Conservation (phyloP, 1,140 invertebrate species). For the Rhyacophila brunnea region DNA sequence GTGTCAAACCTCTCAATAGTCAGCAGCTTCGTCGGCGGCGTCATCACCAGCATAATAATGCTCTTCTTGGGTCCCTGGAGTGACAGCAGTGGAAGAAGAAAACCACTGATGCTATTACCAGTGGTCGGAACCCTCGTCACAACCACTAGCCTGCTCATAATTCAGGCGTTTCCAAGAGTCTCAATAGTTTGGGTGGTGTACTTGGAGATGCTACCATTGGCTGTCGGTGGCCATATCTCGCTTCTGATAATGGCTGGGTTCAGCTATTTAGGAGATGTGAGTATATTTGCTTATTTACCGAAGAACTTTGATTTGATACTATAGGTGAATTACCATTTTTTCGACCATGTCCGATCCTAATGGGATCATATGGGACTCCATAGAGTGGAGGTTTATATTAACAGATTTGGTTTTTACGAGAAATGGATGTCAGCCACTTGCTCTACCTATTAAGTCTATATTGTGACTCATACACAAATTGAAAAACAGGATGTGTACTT, state of each 20-base stretch:
- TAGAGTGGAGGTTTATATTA: too few species aligned
- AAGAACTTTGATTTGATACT: too few species aligned
- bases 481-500: too few species aligned
- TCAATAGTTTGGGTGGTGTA: constrained; percentile 45
- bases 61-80: constrained; percentile 52
- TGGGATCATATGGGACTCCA: too few species aligned
- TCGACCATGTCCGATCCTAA: too few species aligned
- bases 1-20: constrained; percentile 46
- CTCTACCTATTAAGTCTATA: too few species aligned
- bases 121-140: constrained; percentile 47
- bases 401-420: too few species aligned
- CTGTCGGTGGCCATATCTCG: constrained; percentile 49
- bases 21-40: constrained; percentile 45
- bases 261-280: constrained; percentile 30
- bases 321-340: too few species aligned
- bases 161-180: constrained; percentile 46
- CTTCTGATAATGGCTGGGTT: constrained; percentile 24
- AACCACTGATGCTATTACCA: constrained; percentile 48
- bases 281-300: background rate
- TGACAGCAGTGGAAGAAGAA: constrained; percentile 50
- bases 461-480: too few species aligned
- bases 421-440: too few species aligned
- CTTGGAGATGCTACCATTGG: constrained; percentile 47
- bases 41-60: constrained; percentile 44
- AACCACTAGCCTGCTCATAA: constrained; percentile 42